phyloP scores from a whole-genome alignment of 2,113 vertebrate species.

The Cephalopterus ornatus region DNA sequence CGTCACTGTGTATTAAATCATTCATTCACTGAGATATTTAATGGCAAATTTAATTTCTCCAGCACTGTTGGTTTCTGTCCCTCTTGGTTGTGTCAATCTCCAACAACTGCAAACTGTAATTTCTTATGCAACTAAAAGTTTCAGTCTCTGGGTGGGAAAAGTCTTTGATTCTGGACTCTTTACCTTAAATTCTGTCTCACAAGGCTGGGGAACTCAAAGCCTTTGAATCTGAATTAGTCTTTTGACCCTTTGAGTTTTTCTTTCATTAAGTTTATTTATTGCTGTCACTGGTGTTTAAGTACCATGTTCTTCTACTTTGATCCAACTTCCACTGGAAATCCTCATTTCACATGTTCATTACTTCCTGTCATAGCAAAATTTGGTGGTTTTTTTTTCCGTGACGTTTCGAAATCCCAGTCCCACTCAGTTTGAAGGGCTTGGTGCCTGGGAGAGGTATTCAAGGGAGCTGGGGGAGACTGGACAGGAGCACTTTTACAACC shows the following conservation, averaged over 20 bases:
- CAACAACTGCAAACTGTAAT: not conserved
- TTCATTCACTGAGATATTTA: not conserved
- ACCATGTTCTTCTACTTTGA: not conserved
- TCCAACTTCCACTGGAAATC: not conserved
- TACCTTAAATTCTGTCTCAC: not conserved
- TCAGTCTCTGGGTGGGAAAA: not conserved
- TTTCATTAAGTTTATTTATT: not conserved
- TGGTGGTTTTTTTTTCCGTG: not conserved
- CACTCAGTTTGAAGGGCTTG: not conserved
- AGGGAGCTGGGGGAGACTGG: not conserved
- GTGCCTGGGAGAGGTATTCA: accelerated
- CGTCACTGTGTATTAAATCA: not conserved
- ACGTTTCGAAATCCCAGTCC: not conserved
- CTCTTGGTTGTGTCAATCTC: not conserved
- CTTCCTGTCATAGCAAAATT: not conserved
- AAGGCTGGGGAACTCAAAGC: not conserved
- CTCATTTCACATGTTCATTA: not conserved
- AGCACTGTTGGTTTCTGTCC: not conserved
- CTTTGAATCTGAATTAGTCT: not conserved
- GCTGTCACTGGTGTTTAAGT: not conserved
- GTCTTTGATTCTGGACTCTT: not conserved
- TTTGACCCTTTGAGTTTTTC: not conserved
- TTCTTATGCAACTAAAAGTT: not conserved
- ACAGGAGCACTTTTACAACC: not conserved
- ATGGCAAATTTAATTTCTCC: not conserved